Base-by-base conservation (phyloP, 2,113 vertebrate species). In the Xyrauchen texanus region DNA sequence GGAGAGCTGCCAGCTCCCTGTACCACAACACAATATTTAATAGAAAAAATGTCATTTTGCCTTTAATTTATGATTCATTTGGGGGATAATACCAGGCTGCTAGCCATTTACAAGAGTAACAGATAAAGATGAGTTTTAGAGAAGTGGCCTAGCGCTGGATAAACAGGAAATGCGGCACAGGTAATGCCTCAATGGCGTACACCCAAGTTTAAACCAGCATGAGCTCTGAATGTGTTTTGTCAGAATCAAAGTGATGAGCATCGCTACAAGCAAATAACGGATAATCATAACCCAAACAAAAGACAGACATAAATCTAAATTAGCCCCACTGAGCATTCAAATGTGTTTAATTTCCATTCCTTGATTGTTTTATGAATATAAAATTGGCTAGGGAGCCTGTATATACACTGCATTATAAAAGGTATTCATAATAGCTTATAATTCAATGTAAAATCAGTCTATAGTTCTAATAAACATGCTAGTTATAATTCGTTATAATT, bases 51-150 rank as follows among this genome's bases (percentile, higher is more conserved):
- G 71, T 74, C 44, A 81, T 81, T 75, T 68, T 34, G 68, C 74
- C 15, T 71, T 70, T 76, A 73, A 68, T 80, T 83, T 78, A 78
- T 45, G 69, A 65, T 73, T 84, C 78, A 80, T 81, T 81, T 62
- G 69, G 75, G 63, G 63, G 68, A 49, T 47, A 66, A 75, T 77
- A 78, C 55, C 75, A 81, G 60, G 64, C 63, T 55, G 72, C 57
- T 68, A 74, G 69, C 82, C 68, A 73, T 78, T 76, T 72, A 81
- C 70, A 75, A 67, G 70, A 66, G 75, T 72, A 78, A 67, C 61
- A 45, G 51, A 52, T 75, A 74, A 61, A 81, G 79, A 70, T 78
- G 79, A 78, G 69, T 64, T 78, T 34, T 75, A 74, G 44, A 45
- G 80, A 82, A 82, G 65, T 66, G 65, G 69, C 64, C 69, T 67